Conservation (phyloP, 2,797 vertebrate species). For the Chromobotia macracanthus region DNA sequence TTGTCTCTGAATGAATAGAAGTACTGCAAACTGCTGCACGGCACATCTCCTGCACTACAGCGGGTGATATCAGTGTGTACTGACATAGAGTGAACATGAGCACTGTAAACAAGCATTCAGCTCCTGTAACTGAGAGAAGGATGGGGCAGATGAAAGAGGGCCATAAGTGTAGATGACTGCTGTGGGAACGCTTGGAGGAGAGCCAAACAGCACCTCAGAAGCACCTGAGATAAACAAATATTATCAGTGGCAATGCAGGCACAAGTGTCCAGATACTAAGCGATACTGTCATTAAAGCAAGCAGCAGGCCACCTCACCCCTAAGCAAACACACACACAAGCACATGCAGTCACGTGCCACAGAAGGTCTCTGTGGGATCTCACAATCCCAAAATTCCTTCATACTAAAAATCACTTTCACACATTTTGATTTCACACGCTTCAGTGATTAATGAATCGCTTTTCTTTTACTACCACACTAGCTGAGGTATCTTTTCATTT, state of each 20-base stretch:
- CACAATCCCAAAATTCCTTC: conserved; percentile 23
- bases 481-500: conserved; percentile 50
- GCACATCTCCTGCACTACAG: neutral
- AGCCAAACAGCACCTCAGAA: conserved; percentile 37
- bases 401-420: conserved; percentile 68
- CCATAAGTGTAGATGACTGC: conserved; percentile 15
- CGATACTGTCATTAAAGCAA: conserved; percentile 79
- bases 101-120: neutral
- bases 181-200: conserved; percentile 3
- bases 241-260: conserved; percentile 77
- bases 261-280: conserved; percentile 79
- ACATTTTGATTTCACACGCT: conserved; percentile 76
- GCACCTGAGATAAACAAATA: conserved; percentile 73
- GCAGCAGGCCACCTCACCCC: conserved; percentile 78
- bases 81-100: conserved; percentile 23
- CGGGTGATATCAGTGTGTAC: neutral
- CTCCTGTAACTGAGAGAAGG: conserved; percentile 4
- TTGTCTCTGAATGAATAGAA: neutral
- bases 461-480: conserved; percentile 21
- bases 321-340: conserved; percentile 74
- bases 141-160: conserved; percentile 20
- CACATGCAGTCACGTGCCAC: conserved; percentile 20
- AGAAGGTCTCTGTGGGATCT: conserved; percentile 26
- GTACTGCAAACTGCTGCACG: neutral
- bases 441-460: conserved; percentile 81